These are phyloP conservation scores for Parapsyche elsis DNA, from an alignment of 1,140 invertebrate genomes.

Conservation along the genomic window DNA sequence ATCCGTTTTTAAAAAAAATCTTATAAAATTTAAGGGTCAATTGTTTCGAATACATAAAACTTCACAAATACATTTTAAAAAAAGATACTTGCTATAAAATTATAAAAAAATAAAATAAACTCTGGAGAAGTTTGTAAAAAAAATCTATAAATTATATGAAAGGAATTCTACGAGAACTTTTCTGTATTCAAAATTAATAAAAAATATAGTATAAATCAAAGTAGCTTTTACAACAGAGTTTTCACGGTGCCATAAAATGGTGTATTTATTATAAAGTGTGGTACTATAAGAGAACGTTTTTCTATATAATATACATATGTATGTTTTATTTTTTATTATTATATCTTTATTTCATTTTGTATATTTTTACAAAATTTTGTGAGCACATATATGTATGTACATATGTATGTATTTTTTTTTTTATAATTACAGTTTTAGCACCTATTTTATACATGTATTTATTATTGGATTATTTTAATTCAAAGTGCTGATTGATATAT, in stretches of 20 bases:
- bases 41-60: neutral
- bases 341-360: conserved; percentile 2
- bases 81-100: neutral
- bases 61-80: neutral
- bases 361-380: neutral
- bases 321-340: neutral
- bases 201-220: too few relatives aligned
- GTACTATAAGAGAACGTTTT: neutral
- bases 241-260: neutral
- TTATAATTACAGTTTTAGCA: conserved; percentile 14
- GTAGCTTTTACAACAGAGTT: too few relatives aligned
- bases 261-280: neutral
- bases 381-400: neutral
- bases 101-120: neutral
- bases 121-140: neutral
- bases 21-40: conserved; percentile 23
- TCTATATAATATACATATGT: neutral
- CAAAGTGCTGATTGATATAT: neutral
- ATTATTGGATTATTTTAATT: neutral
- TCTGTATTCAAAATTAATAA: too few relatives aligned
- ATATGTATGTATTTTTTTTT: too few relatives aligned
- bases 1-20: neutral
- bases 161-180: neutral
- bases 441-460: neutral
- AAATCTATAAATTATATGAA: neutral